Evolutionary conservation across 2,888 invertebrate genomes (phyloP).

Genomic region (Abscondita cerata): DNA sequence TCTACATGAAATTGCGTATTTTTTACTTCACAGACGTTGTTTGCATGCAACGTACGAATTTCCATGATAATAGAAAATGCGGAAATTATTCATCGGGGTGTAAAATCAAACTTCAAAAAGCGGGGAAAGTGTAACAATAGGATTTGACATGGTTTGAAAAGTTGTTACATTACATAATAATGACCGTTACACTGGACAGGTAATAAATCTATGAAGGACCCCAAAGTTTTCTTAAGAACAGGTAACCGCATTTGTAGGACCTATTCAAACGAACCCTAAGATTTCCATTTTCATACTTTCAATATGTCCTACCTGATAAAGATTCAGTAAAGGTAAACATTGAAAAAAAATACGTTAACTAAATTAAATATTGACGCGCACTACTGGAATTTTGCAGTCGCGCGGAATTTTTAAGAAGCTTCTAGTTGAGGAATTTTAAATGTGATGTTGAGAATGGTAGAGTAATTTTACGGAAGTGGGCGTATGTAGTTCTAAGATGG

Average conservation of each 20-base stretch:
- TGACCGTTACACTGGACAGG: slow-evolving; percentile 36
- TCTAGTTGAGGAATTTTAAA: not conserved
- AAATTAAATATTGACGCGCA: not conserved
- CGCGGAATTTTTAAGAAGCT: not conserved
- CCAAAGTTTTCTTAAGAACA: slow-evolving; percentile 35
- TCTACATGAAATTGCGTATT: too few relatives aligned
- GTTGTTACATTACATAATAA: slow-evolving; percentile 35
- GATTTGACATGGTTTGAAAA: slow-evolving; percentile 29
- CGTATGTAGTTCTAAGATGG: too few relatives aligned
- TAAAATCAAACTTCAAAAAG: slow-evolving; percentile 1
- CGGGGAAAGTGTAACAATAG: slow-evolving; percentile 24
- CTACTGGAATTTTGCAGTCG: not conserved
- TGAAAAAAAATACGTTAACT: slow-evolving; percentile 26
- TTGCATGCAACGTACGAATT: too few relatives aligned
- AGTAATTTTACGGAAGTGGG: slow-evolving; percentile 21
- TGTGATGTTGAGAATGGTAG: not conserved
- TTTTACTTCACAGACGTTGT: too few relatives aligned
- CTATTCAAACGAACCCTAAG: slow-evolving; percentile 33
- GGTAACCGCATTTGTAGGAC: slow-evolving; percentile 33
- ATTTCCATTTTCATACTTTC: slow-evolving; percentile 29
- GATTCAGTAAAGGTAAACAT: slow-evolving; percentile 22
- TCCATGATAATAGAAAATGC: too few relatives aligned
- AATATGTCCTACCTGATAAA: slow-evolving; percentile 32
- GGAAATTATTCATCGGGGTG: not conserved
- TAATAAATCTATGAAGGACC: slow-evolving; percentile 33